Evolutionary conservation across 1,140 invertebrate species (phyloP), one percentile per base, ranked within the genome.

Genomic region (Vanessa atalanta): DNA sequence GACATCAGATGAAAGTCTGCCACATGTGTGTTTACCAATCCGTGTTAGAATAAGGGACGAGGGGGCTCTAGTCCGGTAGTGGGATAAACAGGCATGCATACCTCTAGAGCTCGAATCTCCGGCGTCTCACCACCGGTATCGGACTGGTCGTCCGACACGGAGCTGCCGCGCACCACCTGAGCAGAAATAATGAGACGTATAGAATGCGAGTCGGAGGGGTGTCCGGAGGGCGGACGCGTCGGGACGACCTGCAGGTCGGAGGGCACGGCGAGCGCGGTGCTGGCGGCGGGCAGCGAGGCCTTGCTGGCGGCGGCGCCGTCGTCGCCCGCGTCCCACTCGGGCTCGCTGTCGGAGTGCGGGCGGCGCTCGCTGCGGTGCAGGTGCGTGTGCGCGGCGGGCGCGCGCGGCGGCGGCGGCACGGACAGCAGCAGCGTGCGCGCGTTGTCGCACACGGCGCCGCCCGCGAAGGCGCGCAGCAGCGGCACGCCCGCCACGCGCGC

Each of bases 371-470:
- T 50, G 70, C 14, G 69, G 50, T 50, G 63, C 51, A n/a, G 23
- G 31, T 37, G 57, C 48, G 43, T 51, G 72, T 14, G 57, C 47
- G 47, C 31, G 72, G 12, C 12, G 66, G n/a, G 51, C 53, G 65
- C 47, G 37, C 66, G 69, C 66, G 78, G 82, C 70, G 80, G 73
- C 57, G 81, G 79, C 61, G 84, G 83, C 37, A 97, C 94, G 78
- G 94, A 94, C 48, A 94, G 93, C 66, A 98, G 95, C 8, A 95
- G 91, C 16, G 96, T 96, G 66, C 96, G 93, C 14, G 98, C 93
- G 94, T 98, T 98, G 80, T 96, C 95, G 51, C 95, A 95, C 43
- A 98, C 93, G 86, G 95, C 95, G 83, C 97, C 95, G 15, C 95
- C 95, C 50, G 95, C 93, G 93, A 96, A 98, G 37, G 89, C 89